phyloP scores from a whole-genome alignment of 2,888 invertebrate genomes.

The Catocala sponsa region DNA sequence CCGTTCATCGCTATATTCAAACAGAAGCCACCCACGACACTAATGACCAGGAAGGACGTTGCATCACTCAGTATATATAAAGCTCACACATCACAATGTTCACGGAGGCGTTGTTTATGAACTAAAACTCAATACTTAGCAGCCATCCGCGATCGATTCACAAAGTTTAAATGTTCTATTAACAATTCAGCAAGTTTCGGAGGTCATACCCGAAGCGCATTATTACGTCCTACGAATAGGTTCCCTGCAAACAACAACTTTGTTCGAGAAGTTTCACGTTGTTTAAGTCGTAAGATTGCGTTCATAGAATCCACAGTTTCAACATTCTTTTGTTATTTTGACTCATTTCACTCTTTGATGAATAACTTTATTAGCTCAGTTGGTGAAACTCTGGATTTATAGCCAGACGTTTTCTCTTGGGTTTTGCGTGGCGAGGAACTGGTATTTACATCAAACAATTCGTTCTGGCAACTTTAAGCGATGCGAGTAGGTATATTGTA shows the following conservation, averaged over 20 bases:
- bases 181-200: slow-evolving; percentile 55
- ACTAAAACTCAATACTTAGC: slow-evolving; percentile 49
- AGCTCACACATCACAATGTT: not conserved
- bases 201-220: slow-evolving; percentile 22
- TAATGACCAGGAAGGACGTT: not conserved
- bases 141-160: slow-evolving; percentile 53
- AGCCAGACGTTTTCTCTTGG: not conserved
- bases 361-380: slow-evolving; percentile 4
- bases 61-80: slow-evolving; percentile 10
- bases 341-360: slow-evolving; percentile 2
- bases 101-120: slow-evolving; percentile 34
- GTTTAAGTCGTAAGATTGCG: slow-evolving; percentile 39
- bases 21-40: too few relatives aligned
- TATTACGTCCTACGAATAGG: slow-evolving; percentile 33
- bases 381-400: not conserved
- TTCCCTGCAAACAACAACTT: slow-evolving; percentile 33
- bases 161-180: slow-evolving; percentile 61
- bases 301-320: slow-evolving; percentile 26
- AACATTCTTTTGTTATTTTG: slow-evolving; percentile 32
- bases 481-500: too few relatives aligned
- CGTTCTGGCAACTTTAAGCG: too few relatives aligned
- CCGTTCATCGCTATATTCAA: too few relatives aligned
- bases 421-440: too few relatives aligned
- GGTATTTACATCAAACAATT: too few relatives aligned
- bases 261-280: slow-evolving; percentile 39